Evolutionary conservation across 2,113 vertebrate species (phyloP).

Genomic region (Seriola aureovittata): DNA sequence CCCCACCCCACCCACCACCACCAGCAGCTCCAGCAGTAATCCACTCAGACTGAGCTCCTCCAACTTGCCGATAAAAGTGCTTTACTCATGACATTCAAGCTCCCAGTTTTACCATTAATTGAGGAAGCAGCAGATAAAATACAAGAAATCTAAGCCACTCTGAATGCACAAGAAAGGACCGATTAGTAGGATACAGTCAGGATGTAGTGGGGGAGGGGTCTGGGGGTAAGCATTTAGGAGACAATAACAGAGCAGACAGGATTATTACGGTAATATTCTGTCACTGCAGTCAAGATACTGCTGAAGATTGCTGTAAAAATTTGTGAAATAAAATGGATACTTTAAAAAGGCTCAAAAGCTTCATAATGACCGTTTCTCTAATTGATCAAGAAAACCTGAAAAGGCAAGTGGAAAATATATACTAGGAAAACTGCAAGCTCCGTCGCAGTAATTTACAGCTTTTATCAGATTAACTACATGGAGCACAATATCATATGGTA

Average conservation of each 20-base stretch:
- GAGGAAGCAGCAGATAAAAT: conserved; percentile 72
- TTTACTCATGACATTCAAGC: conserved; percentile 76
- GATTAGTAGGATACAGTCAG: conserved; percentile 48
- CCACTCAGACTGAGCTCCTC: conserved; percentile 76
- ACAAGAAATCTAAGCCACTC: conserved; percentile 70
- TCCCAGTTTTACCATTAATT: conserved; percentile 74
- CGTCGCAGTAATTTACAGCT: conserved; percentile 6
- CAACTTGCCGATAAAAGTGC: conserved; percentile 82
- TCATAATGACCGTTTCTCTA: conserved; percentile 9
- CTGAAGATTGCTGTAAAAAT: conserved; percentile 18
- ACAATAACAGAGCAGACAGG: conserved; percentile 50
- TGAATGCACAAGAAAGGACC: conserved; percentile 47
- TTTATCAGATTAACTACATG: neutral
- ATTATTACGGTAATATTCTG: conserved; percentile 67
- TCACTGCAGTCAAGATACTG: conserved; percentile 38
- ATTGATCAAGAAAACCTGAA: conserved; percentile 10
- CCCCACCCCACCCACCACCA: neutral
- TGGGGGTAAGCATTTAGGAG: conserved; percentile 42
- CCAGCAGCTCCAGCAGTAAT: conserved; percentile 43
- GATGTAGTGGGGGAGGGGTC: conserved; percentile 53
- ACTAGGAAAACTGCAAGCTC: neutral
- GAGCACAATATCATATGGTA: neutral
- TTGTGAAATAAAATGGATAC: conserved; percentile 3
- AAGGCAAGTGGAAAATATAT: conserved; percentile 8
- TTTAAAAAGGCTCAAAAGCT: conserved; percentile 18